These are phyloP conservation scores for Malacoraja senta DNA, from an alignment of 2,797 vertebrate genomes.

Conservation along the genomic window DNA sequence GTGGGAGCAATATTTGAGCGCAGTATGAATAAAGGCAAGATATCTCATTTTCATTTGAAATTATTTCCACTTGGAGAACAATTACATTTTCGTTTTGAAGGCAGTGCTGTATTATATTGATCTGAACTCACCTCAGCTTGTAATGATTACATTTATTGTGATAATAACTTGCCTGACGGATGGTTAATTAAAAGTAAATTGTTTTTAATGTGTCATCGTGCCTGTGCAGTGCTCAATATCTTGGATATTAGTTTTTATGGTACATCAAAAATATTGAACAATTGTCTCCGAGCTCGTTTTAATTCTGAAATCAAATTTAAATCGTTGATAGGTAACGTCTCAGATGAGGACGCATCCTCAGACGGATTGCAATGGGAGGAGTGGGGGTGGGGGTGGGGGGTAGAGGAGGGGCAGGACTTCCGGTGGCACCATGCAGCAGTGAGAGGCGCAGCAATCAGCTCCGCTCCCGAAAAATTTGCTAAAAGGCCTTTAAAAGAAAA, in stretches of 20 bases:
- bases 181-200: constrained; percentile 7
- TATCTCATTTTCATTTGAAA: neutral
- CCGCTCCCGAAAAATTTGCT: too few species aligned
- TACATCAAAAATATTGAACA: neutral
- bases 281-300: neutral
- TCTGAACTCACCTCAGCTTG: neutral
- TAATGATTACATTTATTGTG: neutral
- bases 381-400: too few species aligned
- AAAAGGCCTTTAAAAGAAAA: too few species aligned
- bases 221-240: neutral
- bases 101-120: neutral
- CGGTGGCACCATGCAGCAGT: too few species aligned
- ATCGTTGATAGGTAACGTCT: too few species aligned
- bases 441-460: too few species aligned
- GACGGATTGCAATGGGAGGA: too few species aligned
- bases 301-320: too few species aligned
- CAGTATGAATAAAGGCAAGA: neutral
- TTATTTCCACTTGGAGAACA: neutral
- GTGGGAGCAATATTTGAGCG: neutral
- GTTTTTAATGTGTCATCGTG: neutral
- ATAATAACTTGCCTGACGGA: neutral
- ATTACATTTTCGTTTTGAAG: neutral
- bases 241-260: neutral
- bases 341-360: too few species aligned
- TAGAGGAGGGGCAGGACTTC: too few species aligned